Base-by-base conservation (phyloP, 2,797 vertebrate species). In the Sebastes vulpes region DNA sequence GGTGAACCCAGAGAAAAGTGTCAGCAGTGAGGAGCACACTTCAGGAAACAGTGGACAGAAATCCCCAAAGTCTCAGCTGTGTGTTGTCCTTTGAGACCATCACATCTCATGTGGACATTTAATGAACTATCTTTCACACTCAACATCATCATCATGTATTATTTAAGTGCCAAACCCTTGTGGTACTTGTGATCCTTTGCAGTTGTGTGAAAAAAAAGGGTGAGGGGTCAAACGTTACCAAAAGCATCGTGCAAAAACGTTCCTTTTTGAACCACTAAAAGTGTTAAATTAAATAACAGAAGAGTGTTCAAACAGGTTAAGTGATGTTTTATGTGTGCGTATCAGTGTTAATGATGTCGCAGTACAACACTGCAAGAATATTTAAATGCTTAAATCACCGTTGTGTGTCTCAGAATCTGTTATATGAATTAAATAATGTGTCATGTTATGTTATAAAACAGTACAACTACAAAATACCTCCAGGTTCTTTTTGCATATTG, bases 11-110 rank as follows among this genome's bases (percentile, higher is more conserved):
- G 20, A 70, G 64, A 61, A n/a, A 20, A 46, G 21, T 1, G 42
- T 21, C 52, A 59, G 28, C 65, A 59, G 28, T 3, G 78, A 82
- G 6, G 82, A 57, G 12, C 23, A 77, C 5, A 8, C 81, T 26
- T 25, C 67, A 28, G 75, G n/a, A 53, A 70, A 63, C 5, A 38
- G n/a, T 5, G 67, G 14, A 66, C 21, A 65, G 6, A 58, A 5
- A 42, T 74, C 72, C 23, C 92, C 90, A 80, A 93, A 89, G 67
- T 96, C 95, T 8, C 83, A 20, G 28, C 74, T 92, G 28, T 97
- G 96, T 63, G 54, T 87, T 61, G 14, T 96, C 53, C 90, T 96
- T 18, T 96, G 79, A 92, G 50, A 28, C 5, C 2, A 4, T 31
- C 31, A 10, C 38, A 10, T 11, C 20, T 60, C 20, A 7, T 21